Base-by-base conservation (phyloP, 2,797 vertebrate genomes). In the Fistularia commersonii region DNA sequence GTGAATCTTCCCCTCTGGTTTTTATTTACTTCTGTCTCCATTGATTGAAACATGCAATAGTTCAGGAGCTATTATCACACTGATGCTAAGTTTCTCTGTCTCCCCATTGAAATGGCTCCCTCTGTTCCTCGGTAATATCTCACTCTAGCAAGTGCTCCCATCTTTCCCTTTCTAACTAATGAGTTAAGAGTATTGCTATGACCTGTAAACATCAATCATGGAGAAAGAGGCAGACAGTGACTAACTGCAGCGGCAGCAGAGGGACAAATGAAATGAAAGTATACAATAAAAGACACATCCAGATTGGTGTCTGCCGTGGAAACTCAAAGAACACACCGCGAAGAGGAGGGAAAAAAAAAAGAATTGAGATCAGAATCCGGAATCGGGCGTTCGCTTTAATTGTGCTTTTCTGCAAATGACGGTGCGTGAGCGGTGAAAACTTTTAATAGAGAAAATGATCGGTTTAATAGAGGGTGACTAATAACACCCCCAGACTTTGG, bases 11-110 rank as follows among this genome's bases (percentile, higher is more conserved):
- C 73, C 82, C 86, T 88, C 83, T 89, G 84, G 80, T 89, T 91
- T 90, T 93, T 93, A 88, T 94, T 93, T 93, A 90, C 87, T 86
- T 83, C 76, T 86, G 78, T 91, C 87, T 88, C 72, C 86, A 93
- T 93, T 94, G 91, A 94, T 93, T 92, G 90, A 92, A 93, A 91
- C 86, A 82, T 86, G 43, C 72, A 86, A 87, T 90, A 90, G 86
- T 92, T 91, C 90, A 90, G 89, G 75, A 78, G 79, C 85, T 90
- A 94, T 93, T 91, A 89, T 93, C 89, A 89, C 82, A 87, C 91
- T 91, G 89, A 91, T 77, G 83, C 79, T 88, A 92, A 92, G 78
- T 93, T 94, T 92, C 83, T 90, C 87, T 92, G 88, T 84, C 90
- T 86, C 58, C 77, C 68, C 75, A 49, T 62, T 77, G 86, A 78